Evolutionary conservation across 2,888 invertebrate genomes (phyloP).

Genomic region (Sphaerophoria rueppellii): DNA sequence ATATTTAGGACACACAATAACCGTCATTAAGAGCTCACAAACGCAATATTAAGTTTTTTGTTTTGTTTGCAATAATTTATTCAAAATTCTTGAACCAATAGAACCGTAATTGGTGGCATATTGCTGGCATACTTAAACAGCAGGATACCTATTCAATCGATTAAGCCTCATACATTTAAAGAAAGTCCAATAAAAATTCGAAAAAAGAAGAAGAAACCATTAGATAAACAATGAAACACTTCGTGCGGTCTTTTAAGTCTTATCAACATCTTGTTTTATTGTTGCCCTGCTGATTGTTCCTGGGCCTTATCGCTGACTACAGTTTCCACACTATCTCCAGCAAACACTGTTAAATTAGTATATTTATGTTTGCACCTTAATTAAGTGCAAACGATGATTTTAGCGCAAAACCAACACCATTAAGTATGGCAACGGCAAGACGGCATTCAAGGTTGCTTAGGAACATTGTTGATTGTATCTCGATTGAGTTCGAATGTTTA

Average conservation of each 20-base stretch:
- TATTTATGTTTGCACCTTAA: conserved; percentile 63
- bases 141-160: too few relatives aligned
- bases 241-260: too few relatives aligned
- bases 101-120: conserved; percentile 19
- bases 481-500: conserved; percentile 64
- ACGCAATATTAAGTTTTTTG: conserved; percentile 58
- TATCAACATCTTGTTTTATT: too few relatives aligned
- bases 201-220: too few relatives aligned
- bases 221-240: too few relatives aligned
- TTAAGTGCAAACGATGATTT: conserved; percentile 53
- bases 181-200: too few relatives aligned
- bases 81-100: conserved; percentile 53
- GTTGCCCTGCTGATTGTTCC: too few relatives aligned
- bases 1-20: conserved; percentile 42
- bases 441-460: conserved; percentile 53
- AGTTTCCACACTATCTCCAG: too few relatives aligned
- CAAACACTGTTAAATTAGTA: conserved; percentile 48
- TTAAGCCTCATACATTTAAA: too few relatives aligned
- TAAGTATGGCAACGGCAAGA: conserved; percentile 41
- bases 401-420: conserved; percentile 42
- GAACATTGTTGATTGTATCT: conserved; percentile 53
- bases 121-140: too few relatives aligned
- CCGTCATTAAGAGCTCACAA: conserved; percentile 45
- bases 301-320: too few relatives aligned
- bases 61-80: conserved; percentile 45